Evolutionary conservation across 2,888 invertebrate species (phyloP), one percentile per base, ranked within the genome.

Genomic region (Blera fallax): DNA sequence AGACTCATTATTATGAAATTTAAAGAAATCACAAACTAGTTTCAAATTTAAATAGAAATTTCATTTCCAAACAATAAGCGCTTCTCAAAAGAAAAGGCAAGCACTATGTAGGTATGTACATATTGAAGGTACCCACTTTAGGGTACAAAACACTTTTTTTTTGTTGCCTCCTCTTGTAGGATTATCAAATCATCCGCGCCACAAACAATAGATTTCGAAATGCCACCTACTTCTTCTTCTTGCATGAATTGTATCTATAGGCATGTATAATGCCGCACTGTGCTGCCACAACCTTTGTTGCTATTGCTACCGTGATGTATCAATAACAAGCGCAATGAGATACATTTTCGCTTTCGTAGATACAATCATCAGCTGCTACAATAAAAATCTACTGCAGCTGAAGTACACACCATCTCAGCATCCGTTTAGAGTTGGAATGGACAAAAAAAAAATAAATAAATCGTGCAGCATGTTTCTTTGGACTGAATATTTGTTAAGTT

Each of bases 321-420:
- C 85, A 85, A 85, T 85, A 85, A 85, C 85, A 85, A 76, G 80
- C 85, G 85, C 85, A 85, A 80, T 85, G 85, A 85, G 80, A 80
- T 85, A 80, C 70, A 76, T 85, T 80, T 85, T 84, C 29, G 58
- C 74, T 70, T 50, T 80, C 69, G 43, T 45, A 84, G 74, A 84
- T 85, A 80, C 80, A 74, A 79, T 78, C 81, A 76, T 82, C 76
- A 72, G 77, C 72, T 65, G 70, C 37, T 64, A 58, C 56, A 24
- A 60, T 58, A 24, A 29, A 65, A 50, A 52, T 18, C 45, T 7
- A 65, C 37, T 60, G 72, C 67, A 72, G 24, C 72, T 58, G 45
- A 70, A 69, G 48, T 58, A 52, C 34, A 27, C 56, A 56, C 54
- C 64, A 82, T 52, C 73, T 62, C 27, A 48, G 73, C 67, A 83